Conservation (phyloP, 1,140 invertebrate genomes). For the Lethrus apterus region DNA sequence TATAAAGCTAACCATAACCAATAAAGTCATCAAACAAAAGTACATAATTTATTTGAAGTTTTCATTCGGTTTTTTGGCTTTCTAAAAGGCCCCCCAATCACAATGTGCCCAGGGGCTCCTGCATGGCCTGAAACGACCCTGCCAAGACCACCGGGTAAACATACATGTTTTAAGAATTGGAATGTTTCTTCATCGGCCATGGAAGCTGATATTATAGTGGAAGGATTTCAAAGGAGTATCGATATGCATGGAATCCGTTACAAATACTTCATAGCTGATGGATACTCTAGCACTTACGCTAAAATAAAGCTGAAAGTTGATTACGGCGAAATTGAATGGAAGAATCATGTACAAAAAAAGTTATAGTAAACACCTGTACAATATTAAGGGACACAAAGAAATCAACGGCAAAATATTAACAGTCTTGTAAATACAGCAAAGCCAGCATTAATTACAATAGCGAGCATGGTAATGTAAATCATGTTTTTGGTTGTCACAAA, state of each 20-base stretch:
- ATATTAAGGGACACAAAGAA: constrained; percentile 2
- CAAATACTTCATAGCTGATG: constrained; percentile 32
- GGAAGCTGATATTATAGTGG: constrained; percentile 32
- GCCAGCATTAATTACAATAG: not conserved
- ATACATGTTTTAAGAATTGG: constrained; percentile 13
- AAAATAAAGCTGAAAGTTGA: constrained; percentile 19
- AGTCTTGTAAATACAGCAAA: not conserved
- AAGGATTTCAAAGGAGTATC: constrained; percentile 31
- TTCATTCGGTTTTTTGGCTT: too few relatives aligned
- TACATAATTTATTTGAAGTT: too few relatives aligned
- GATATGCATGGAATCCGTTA: constrained; percentile 31
- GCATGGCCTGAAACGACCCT: too few relatives aligned
- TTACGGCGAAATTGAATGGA: too few relatives aligned
- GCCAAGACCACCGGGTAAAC: too few relatives aligned
- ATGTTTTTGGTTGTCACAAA: not conserved
- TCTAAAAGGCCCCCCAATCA: too few relatives aligned
- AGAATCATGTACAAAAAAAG: constrained; percentile 28
- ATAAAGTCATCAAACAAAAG: too few relatives aligned
- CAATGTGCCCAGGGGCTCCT: too few relatives aligned
- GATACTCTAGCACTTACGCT: constrained; percentile 33
- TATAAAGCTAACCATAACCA: too few relatives aligned
- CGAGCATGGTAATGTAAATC: not conserved
- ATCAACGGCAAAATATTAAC: not conserved
- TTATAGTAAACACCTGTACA: constrained; percentile 9
- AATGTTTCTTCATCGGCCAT: constrained; percentile 7